Evolutionary conservation across 2,797 vertebrate species (phyloP).

Genomic region (Carcharodon carcharias): DNA sequence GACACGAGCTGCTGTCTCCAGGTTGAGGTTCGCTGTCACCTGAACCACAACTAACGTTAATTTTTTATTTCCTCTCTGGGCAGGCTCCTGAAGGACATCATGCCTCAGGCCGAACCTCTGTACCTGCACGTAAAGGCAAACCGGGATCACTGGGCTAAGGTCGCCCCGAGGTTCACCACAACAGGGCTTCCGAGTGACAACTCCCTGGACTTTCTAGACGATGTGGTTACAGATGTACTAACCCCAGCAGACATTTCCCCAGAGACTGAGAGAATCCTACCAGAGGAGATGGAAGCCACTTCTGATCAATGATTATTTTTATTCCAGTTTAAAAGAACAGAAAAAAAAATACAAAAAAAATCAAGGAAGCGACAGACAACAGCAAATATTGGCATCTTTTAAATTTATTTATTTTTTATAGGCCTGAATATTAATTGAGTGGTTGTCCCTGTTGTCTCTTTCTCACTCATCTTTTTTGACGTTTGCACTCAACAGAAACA

Average conservation of each 20-base stretch:
- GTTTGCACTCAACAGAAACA: not conserved
- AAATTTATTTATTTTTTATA: conserved; percentile 27
- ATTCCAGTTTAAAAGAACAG: conserved; percentile 54
- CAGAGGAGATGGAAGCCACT: conserved; percentile 45
- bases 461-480: not conserved
- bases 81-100: conserved; percentile 85
- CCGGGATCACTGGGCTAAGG: conserved; percentile 91
- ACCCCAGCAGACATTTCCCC: conserved; percentile 54
- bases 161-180: conserved; percentile 95
- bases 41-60: not conserved
- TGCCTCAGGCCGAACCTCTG: conserved; percentile 75
- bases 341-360: conserved; percentile 7
- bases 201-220: conserved; percentile 91
- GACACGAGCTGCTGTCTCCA: too few species aligned
- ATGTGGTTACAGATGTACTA: conserved; percentile 80
- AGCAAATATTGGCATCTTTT: not conserved
- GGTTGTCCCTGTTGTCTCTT: too few species aligned
- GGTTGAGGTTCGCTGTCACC: too few species aligned
- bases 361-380: not conserved
- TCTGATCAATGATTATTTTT: conserved; percentile 49
- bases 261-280: conserved; percentile 72
- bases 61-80: not conserved
- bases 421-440: not conserved
- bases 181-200: conserved; percentile 94
- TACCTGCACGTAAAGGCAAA: conserved; percentile 86